Conservation (phyloP, 2,888 invertebrate genomes). For the Mycalesis mineus region DNA sequence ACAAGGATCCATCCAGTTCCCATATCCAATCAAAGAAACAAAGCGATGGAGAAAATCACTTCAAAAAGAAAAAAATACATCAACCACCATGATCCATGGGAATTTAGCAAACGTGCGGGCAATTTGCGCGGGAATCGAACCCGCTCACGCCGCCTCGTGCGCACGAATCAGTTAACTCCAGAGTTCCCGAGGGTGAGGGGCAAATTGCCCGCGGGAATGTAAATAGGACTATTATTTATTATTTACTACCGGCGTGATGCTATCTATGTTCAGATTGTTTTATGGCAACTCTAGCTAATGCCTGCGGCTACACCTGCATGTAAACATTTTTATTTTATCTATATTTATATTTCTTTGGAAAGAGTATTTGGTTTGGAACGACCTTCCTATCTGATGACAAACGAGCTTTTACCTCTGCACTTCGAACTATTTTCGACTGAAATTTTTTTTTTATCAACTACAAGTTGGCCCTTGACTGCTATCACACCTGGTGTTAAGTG, state of each 20-base stretch:
- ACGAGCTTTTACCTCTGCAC: too few species aligned
- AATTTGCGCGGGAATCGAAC: conserved; percentile 45
- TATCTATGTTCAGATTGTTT: too few species aligned
- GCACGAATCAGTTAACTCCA: conserved; percentile 57
- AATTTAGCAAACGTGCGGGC: conserved; percentile 22
- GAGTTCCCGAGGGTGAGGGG: conserved; percentile 3
- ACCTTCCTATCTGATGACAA: too few species aligned
- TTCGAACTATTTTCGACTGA: too few species aligned
- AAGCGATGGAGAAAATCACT: conserved; percentile 14
- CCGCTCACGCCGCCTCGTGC: conserved; percentile 49
- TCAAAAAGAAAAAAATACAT: neutral
- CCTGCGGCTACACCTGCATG: too few species aligned
- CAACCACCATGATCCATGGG: conserved; percentile 19
- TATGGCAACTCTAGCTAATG: too few species aligned
- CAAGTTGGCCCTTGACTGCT: too few species aligned
- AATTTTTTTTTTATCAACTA: too few species aligned
- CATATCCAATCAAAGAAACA: neutral
- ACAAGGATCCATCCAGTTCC: neutral
- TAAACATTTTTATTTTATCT: too few species aligned
- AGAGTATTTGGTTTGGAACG: too few species aligned
- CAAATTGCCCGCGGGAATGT: conserved; percentile 10
- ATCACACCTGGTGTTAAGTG: too few species aligned
- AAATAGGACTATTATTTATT: conserved; percentile 16
- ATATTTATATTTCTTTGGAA: too few species aligned
- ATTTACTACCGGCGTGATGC: conserved; percentile 22